Evolutionary conservation across 1,140 invertebrate genomes (phyloP).

Genomic region (Formica exsecta): DNA sequence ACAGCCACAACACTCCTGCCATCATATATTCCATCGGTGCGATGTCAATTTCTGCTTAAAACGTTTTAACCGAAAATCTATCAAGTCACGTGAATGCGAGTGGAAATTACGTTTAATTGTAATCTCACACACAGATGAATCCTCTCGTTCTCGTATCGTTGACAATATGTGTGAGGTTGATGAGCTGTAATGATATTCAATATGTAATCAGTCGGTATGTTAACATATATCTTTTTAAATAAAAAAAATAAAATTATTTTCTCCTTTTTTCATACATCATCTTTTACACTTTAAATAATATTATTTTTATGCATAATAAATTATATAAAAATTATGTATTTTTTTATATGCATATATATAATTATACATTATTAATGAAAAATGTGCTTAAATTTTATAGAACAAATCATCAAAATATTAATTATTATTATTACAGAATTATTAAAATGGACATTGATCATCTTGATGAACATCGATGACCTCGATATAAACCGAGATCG

Average conservation of each 20-base stretch:
- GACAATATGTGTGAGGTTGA: background rate
- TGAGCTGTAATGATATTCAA: background rate
- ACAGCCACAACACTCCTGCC: background rate
- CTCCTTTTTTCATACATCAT: background rate
- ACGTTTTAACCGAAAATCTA: conserved; percentile 33
- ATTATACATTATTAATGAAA: background rate
- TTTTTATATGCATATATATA: background rate
- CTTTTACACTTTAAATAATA: background rate
- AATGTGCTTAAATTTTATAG: background rate
- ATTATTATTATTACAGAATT: too few species aligned
- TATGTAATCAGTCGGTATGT: background rate
- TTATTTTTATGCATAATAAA: background rate
- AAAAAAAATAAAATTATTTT: background rate
- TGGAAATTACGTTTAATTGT: conserved; percentile 55
- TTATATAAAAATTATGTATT: background rate
- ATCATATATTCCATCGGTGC: conserved; percentile 25
- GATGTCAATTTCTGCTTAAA: conserved; percentile 51
- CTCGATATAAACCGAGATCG: conserved; percentile 1
- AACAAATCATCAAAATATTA: too few species aligned
- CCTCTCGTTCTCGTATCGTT: background rate
- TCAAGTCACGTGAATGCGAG: conserved; percentile 26
- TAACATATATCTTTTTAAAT: background rate
- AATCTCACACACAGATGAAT: conserved; percentile 5
- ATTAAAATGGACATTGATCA: background rate
- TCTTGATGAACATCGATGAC: background rate